Evolutionary conservation across 1,140 invertebrate genomes (phyloP).

Genomic region (Oppia nitens): DNA sequence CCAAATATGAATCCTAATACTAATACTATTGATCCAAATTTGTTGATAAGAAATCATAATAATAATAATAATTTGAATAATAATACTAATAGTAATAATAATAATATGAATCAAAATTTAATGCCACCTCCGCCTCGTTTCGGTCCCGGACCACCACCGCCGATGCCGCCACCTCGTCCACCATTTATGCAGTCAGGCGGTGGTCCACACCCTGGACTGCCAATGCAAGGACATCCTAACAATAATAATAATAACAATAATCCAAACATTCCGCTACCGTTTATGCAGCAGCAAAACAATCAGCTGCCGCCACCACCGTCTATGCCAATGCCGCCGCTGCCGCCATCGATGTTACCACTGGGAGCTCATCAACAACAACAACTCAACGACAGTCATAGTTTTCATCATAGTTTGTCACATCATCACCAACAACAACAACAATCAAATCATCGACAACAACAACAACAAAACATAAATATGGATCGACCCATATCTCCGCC

Average conservation of each 20-base stretch:
- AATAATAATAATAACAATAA: neutral
- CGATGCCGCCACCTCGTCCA: neutral
- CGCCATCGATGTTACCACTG: neutral
- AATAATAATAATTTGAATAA: no score
- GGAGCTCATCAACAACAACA: neutral
- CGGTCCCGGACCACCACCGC: neutral
- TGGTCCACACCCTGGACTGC: neutral
- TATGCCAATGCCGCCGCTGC: neutral
- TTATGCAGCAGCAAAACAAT: neutral
- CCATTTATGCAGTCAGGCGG: neutral
- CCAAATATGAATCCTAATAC: no score
- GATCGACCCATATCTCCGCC: neutral
- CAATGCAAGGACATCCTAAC: neutral
- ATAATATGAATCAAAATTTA: no score
- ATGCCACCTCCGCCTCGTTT: neutral
- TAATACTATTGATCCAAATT: no score
- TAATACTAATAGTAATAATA: no score
- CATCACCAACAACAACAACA: no score
- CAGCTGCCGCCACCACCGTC: neutral
- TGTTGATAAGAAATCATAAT: no score
- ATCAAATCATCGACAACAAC: neutral
- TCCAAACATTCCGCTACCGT: neutral
- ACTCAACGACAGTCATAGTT: no score
- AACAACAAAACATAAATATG: neutral
- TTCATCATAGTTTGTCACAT: no score